Evolutionary conservation across 2,113 vertebrate genomes (phyloP).

Genomic region (Manacus vitellinus): DNA sequence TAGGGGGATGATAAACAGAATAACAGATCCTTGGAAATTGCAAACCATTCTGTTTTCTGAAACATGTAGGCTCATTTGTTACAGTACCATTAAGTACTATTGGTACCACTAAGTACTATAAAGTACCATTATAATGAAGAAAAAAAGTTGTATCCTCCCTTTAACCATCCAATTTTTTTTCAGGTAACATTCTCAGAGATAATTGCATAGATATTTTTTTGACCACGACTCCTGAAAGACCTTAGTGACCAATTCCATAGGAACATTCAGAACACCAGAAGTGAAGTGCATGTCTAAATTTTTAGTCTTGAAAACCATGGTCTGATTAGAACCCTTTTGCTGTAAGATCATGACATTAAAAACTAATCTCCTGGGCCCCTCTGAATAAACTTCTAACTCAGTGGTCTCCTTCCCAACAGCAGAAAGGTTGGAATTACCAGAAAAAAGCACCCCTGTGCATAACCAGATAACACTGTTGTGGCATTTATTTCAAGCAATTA

Average conservation of each 20-base stretch:
- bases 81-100: too few species aligned
- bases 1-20: not conserved
- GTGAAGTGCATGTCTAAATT: not conserved
- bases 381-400: not conserved
- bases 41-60: not conserved
- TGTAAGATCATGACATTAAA: not conserved
- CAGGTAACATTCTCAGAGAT: not conserved
- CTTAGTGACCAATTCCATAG: not conserved
- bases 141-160: not conserved
- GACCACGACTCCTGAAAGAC: not conserved
- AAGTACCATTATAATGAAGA: not conserved
- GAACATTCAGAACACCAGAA: not conserved
- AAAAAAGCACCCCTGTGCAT: accelerated
- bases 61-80: not conserved
- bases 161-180: not conserved
- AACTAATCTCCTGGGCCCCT: not conserved
- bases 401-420: not conserved
- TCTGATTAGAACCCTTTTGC: not conserved
- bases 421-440: not conserved
- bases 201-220: not conserved
- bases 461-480: not conserved
- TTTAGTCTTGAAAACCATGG: not conserved
- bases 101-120: not conserved
- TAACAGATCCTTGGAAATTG: not conserved
- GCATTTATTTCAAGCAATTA: not conserved